A percentile compares a stretch with the other conserved stretches of the same genome.
Conservation (phyloP, 2,888 invertebrate species). For the Pegoplata infirma region DNA sequence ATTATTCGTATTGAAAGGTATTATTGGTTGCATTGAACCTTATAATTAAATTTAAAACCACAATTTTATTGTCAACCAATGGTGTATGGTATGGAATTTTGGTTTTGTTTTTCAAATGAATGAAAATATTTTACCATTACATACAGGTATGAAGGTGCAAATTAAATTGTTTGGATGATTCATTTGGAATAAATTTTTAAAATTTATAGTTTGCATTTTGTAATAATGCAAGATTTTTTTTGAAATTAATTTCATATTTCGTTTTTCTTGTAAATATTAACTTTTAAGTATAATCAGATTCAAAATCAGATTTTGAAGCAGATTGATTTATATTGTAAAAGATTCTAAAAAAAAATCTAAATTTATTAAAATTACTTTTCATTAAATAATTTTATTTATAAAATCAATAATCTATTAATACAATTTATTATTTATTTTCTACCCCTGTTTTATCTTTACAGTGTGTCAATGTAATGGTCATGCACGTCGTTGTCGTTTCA, state of each 20-base stretch:
- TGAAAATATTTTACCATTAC: slow-evolving; percentile 29
- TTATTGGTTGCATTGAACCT: slow-evolving; percentile 54
- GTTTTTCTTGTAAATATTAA: too few species aligned
- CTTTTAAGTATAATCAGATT: too few species aligned
- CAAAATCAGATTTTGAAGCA: too few species aligned
- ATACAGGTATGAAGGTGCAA: background rate
- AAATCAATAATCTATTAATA: background rate
- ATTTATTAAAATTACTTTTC: too few species aligned
- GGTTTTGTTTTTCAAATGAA: slow-evolving; percentile 28
- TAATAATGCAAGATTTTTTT: too few species aligned
- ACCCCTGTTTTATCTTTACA: slow-evolving; percentile 81
- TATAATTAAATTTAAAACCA: slow-evolving; percentile 64
- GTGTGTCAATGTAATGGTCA: slow-evolving; percentile 99
- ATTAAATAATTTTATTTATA: background rate
- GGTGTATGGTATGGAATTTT: slow-evolving; percentile 29
- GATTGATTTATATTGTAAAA: too few species aligned
- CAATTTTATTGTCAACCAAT: slow-evolving; percentile 61
- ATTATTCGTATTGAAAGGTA: slow-evolving; percentile 43
- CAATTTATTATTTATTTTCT: background rate
- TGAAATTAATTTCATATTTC: too few species aligned
- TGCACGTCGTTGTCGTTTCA: slow-evolving; percentile 97
- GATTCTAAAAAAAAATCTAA: too few species aligned
- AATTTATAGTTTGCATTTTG: too few species aligned
- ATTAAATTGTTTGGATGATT: background rate
- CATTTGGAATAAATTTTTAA: too few species aligned